A percentile compares a stretch with the other conserved stretches of the same genome.
These are phyloP conservation scores for Aegithalos caudatus DNA, from an alignment of 2,113 vertebrate species.

Conservation along the genomic window DNA sequence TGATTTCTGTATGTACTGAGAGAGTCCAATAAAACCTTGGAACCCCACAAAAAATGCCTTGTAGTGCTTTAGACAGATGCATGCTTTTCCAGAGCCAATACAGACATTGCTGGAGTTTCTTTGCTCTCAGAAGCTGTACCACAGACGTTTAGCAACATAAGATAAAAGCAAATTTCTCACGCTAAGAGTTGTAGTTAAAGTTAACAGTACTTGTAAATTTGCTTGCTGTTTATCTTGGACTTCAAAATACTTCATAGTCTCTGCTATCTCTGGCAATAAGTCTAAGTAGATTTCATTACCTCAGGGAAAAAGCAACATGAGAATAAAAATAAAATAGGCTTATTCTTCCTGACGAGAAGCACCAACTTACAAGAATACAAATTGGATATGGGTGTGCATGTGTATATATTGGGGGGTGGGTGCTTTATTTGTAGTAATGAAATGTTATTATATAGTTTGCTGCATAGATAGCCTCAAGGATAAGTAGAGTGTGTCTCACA, in stretches of 20 bases:
- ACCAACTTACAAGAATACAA: constrained; percentile 24
- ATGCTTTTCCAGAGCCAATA: not conserved
- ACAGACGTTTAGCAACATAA: not conserved
- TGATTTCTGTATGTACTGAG: not conserved
- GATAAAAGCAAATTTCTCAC: not conserved
- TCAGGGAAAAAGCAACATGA: not conserved
- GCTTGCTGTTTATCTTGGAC: not conserved
- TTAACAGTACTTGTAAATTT: not conserved
- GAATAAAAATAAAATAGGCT: constrained; percentile 8
- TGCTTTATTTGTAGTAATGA: constrained; percentile 63
- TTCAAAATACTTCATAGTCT: not conserved
- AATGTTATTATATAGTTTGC: constrained; percentile 66
- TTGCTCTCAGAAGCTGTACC: not conserved
- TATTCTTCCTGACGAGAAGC: not conserved
- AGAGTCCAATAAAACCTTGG: not conserved
- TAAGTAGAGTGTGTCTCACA: constrained; percentile 61
- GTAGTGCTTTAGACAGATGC: not conserved
- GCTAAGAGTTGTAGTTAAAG: not conserved
- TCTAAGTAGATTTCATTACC: not conserved
- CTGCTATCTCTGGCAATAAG: not conserved
- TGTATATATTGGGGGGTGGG: not conserved
- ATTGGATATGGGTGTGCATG: not conserved
- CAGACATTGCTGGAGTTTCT: not conserved
- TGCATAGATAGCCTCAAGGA: constrained; percentile 64
- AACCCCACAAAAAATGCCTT: not conserved